Evolutionary conservation across 2,797 vertebrate genomes (phyloP).

Genomic region (Aeoliscus strigatus): DNA sequence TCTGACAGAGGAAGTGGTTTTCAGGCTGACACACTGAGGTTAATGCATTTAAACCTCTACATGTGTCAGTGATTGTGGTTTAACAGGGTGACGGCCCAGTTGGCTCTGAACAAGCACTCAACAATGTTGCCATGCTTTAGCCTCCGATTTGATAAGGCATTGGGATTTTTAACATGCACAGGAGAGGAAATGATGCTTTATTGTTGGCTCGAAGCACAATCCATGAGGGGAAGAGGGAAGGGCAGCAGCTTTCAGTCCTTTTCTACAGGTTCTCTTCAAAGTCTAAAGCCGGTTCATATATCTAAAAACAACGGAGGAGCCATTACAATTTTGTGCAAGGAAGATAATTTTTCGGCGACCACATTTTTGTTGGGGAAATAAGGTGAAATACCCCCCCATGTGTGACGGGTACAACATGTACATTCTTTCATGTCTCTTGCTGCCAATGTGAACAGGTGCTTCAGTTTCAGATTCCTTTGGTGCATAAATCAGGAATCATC

Average conservation of each 20-base stretch:
- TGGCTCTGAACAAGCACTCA: conserved; percentile 45
- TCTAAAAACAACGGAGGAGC: too few species aligned
- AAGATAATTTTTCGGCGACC: too few species aligned
- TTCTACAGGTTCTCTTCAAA: too few species aligned
- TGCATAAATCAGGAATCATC: too few species aligned
- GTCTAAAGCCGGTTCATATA: too few species aligned
- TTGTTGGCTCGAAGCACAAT: conserved; percentile 8
- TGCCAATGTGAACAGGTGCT: conserved; percentile 24
- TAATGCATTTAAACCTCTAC: conserved; percentile 64
- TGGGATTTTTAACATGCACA: conserved; percentile 21
- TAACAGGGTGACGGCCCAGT: conserved; percentile 42
- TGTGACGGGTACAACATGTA: conserved; percentile 42
- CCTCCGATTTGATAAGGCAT: conserved; percentile 38
- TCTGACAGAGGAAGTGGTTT: conserved; percentile 64
- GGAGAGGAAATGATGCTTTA: conserved; percentile 2
- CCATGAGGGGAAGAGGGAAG: too few species aligned
- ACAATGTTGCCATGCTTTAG: conserved; percentile 28
- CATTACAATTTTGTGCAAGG: too few species aligned
- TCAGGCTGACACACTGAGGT: conserved; percentile 49
- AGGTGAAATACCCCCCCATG: conserved; percentile 28
- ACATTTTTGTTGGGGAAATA: conserved; percentile 22
- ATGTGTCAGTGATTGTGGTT: conserved; percentile 76
- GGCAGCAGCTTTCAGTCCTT: too few species aligned
- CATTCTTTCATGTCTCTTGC: conserved; percentile 19
- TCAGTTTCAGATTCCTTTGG: too few species aligned